Evolutionary conservation across 2,888 invertebrate genomes (phyloP).

Genomic region (Notodonta ziczac): DNA sequence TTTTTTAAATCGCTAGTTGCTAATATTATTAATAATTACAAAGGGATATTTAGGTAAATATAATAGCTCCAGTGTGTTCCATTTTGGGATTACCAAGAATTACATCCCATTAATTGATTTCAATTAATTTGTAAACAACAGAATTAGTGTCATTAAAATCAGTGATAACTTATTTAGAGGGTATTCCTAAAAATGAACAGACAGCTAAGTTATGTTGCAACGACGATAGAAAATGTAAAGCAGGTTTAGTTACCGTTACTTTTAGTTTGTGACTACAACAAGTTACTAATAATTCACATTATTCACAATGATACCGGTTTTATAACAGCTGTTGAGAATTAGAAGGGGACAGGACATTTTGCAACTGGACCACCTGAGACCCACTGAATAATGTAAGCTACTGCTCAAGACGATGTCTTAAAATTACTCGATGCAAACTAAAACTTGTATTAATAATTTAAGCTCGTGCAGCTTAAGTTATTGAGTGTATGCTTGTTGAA

Average conservation of each 20-base stretch:
- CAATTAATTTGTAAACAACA: no score
- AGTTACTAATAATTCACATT: conserved; percentile 42
- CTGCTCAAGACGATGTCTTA: conserved; percentile 33
- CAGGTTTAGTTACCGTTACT: conserved; percentile 14
- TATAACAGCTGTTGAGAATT: conserved; percentile 57
- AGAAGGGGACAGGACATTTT: conserved; percentile 69
- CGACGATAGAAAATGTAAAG: conserved; percentile 1
- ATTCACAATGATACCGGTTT: conserved; percentile 21
- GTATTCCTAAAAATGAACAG: neutral
- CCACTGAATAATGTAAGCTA: conserved; percentile 44
- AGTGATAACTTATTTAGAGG: neutral
- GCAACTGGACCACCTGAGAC: conserved; percentile 73
- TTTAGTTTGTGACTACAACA: conserved; percentile 33
- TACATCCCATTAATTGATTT: no score
- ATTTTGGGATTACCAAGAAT: no score
- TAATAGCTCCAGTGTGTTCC: no score
- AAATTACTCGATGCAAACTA: conserved; percentile 31
- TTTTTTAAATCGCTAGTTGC: no score
- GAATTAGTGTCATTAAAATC: no score
- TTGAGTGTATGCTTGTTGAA: neutral
- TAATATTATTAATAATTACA: no score
- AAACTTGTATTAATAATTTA: conserved; percentile 35
- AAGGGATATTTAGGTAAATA: no score
- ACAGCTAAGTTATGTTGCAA: conserved; percentile 2
- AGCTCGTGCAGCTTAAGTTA: conserved; percentile 18